Evolutionary conservation across 2,797 vertebrate species (phyloP), one percentile per base, ranked within the genome.

Genomic region (Tragelaphus oryx): DNA sequence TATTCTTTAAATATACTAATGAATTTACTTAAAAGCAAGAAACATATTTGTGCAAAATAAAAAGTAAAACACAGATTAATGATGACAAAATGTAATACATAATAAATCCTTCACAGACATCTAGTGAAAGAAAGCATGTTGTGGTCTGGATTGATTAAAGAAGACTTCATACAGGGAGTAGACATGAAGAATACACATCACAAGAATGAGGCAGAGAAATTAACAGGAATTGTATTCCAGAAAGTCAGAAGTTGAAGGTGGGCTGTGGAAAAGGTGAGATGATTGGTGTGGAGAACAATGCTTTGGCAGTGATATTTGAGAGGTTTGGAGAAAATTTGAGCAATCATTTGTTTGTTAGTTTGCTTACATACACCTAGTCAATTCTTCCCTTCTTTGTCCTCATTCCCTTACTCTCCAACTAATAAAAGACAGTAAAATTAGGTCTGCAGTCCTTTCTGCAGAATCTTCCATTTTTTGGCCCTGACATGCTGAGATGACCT

Each of bases 41-140:
- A 65, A 89, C 4, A 74, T 55, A 28, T 44, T 89, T 87, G 8
- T 89, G 37, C 5, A 78, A 89, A 95, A 93, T 22, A 78, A 87
- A 93, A 91, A 80, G 10, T 84, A 93, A 89, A 83, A 16, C 62
- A 0, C 11, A 80, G 8, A 52, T 0, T 50, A 89, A 80, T 37
- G 1, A 89, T 59, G 50, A 79, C 1, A 74, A 94, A 9, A 59
- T 83, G 22, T 17, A 48, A 84, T 59, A 37, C 8, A 44, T 48
- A 79, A 86, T 78, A 54, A 50, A 71, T 78, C 16, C 9, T 24
- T 94, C 26, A 68, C 22, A 93, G 46, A 82, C 4, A 37, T 74
- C 52, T 22, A 41, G 37, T n/a, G 20, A 86, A 41, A 46, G 48
- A 84, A 89, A 17, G 24, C 48, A 24, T 93, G 10, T 55, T 57